These are phyloP conservation scores for Psittacara wagleri DNA, from an alignment of 2,113 vertebrate species.

Conservation along the genomic window DNA sequence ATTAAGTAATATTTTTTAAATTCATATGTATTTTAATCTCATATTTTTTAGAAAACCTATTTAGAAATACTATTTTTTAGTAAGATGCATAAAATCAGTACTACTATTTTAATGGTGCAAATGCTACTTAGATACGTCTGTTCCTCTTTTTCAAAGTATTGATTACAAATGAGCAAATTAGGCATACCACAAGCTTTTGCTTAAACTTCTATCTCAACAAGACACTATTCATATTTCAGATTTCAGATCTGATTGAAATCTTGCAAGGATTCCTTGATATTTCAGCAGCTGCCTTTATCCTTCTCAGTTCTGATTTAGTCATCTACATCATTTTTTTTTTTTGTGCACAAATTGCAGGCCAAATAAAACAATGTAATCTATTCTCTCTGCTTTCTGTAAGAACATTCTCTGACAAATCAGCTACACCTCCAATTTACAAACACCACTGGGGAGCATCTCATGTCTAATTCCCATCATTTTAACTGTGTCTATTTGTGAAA, in stretches of 20 bases:
- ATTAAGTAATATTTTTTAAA: background rate
- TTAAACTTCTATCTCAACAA: background rate
- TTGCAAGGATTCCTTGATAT: background rate
- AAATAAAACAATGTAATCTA: background rate
- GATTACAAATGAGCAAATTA: background rate
- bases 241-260: background rate
- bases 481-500: background rate
- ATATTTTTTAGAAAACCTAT: background rate
- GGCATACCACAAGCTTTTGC: background rate
- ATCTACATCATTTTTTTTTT: background rate
- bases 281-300: background rate
- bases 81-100: background rate
- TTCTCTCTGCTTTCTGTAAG: background rate
- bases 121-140: background rate
- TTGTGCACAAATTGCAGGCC: background rate
- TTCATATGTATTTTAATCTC: background rate
- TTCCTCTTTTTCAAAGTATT: background rate
- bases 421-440: background rate
- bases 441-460: background rate
- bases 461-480: background rate
- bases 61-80: no score
- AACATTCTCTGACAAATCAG: background rate
- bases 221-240: background rate
- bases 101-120: background rate
- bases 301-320: background rate